These are phyloP conservation scores for Rhincodon typus DNA, from an alignment of 2,797 vertebrate genomes.

Conservation along the genomic window DNA sequence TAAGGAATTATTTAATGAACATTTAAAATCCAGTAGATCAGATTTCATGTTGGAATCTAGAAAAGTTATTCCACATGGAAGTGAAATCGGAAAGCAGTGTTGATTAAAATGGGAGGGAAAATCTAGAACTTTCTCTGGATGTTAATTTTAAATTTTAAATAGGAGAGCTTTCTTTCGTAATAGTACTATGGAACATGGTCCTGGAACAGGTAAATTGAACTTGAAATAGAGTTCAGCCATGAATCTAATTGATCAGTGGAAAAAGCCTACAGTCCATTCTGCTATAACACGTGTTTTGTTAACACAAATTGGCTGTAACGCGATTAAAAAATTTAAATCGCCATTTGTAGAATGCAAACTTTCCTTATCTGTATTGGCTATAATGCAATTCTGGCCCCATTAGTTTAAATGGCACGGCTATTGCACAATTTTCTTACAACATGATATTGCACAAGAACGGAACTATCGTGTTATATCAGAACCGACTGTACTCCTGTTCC, in stretches of 20 bases:
- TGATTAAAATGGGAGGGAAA: background rate
- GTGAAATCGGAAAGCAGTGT: background rate
- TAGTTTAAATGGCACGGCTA: no score
- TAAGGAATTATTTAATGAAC: background rate
- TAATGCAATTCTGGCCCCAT: no score
- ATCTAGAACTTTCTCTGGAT: background rate
- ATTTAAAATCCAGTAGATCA: background rate
- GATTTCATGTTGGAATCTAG: background rate
- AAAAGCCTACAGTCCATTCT: background rate
- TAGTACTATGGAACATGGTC: background rate
- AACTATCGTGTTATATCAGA: no score
- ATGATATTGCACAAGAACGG: no score
- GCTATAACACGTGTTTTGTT: no score
- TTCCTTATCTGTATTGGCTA: no score
- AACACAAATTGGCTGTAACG: no score
- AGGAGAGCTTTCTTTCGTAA: background rate
- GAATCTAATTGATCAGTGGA: background rate
- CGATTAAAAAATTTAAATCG: no score
- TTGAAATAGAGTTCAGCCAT: background rate
- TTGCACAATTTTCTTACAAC: no score
- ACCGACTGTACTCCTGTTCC: background rate
- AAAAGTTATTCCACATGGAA: background rate
- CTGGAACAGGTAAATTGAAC: background rate
- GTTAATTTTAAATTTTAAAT: background rate
- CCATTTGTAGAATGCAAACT: no score